Evolutionary conservation across 2,888 invertebrate species (phyloP).

Genomic region (Hemicrepidius hirtus): DNA sequence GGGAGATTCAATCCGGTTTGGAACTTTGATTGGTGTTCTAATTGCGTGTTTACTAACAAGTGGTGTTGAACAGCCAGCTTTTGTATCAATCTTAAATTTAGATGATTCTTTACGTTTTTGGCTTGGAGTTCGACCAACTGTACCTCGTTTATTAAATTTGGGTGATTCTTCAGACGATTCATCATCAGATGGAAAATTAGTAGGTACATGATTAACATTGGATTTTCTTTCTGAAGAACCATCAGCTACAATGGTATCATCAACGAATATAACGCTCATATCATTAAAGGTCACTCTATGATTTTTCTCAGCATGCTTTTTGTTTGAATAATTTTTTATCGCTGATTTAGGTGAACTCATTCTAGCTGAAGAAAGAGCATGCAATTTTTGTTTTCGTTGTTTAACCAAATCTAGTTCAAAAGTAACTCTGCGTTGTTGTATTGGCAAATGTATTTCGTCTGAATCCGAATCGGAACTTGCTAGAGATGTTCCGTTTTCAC

Average conservation of each 20-base stretch:
- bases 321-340: constrained; percentile 7
- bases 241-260: constrained; percentile 13
- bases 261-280: constrained; percentile 33
- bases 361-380: not conserved
- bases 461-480: not conserved
- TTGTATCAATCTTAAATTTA: too few relatives aligned
- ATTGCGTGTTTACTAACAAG: not conserved
- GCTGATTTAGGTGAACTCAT: constrained; percentile 17
- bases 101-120: too few relatives aligned
- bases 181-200: constrained; percentile 12
- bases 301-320: not conserved
- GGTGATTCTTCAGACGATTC: not conserved
- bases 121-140: not conserved
- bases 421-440: not conserved
- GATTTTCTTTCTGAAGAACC: not conserved
- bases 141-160: not conserved
- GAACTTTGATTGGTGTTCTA: not conserved
- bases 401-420: not conserved
- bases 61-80: too few relatives aligned
- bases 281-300: constrained; percentile 37
- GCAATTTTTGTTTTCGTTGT: not conserved
- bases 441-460: not conserved
- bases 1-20: not conserved
- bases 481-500: too few relatives aligned
- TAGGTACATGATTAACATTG: constrained; percentile 6